Evolutionary conservation across 1,140 invertebrate species (phyloP).

Genomic region (Hycleus cichorii): DNA sequence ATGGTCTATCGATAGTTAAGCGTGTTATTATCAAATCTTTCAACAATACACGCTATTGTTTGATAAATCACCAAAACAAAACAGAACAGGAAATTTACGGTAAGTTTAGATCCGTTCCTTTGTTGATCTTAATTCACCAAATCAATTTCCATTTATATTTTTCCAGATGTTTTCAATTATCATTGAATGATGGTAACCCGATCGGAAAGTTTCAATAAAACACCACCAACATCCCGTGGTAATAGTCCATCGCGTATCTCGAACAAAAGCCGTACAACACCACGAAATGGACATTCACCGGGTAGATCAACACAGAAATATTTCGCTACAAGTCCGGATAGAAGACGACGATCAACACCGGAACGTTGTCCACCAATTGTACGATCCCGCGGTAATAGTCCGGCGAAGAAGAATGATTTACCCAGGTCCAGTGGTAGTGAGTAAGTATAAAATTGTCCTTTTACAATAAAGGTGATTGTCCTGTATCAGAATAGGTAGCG

Average conservation of each 20-base stretch:
- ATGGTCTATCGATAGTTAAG: too few relatives aligned
- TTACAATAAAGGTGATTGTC: neutral
- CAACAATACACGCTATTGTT: too few relatives aligned
- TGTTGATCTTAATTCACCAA: too few relatives aligned
- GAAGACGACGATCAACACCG: conserved; percentile 4
- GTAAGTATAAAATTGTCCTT: conserved; percentile 23
- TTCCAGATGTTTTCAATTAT: too few relatives aligned
- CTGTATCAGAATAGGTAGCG: neutral
- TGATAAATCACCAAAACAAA: too few relatives aligned
- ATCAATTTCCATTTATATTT: too few relatives aligned
- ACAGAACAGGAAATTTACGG: too few relatives aligned
- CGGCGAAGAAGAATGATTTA: conserved; percentile 16
- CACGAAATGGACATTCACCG: neutral
- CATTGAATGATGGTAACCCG: conserved; percentile 25
- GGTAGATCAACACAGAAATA: neutral
- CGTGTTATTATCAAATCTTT: too few relatives aligned
- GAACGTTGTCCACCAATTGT: conserved; percentile 2
- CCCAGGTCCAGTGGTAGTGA: conserved; percentile 41
- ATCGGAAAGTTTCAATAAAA: conserved; percentile 25
- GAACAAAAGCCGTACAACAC: conserved; percentile 10
- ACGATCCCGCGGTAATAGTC: conserved; percentile 34
- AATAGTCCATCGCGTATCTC: conserved; percentile 26
- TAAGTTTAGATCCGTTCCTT: too few relatives aligned
- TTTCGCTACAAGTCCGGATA: conserved; percentile 19
- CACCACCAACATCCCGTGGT: conserved; percentile 28